These are phyloP conservation scores for Taphrorychus bicolor DNA, from an alignment of 2,888 invertebrate species.

Conservation along the genomic window DNA sequence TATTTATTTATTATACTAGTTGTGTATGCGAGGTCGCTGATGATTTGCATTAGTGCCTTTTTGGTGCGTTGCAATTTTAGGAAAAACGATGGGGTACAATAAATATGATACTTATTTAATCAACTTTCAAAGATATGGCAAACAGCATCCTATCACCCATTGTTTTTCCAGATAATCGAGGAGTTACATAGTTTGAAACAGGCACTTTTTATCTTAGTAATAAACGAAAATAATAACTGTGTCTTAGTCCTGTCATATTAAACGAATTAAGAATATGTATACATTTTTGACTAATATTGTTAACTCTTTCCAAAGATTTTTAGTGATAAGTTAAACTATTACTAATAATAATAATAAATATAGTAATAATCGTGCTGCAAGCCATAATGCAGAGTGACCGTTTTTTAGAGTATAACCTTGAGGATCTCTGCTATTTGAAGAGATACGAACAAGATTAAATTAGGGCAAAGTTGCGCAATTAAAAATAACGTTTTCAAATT, in stretches of 20 bases:
- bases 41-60: constrained; percentile 10
- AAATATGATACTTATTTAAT: neutral
- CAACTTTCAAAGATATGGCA: no score
- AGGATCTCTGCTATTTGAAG: no score
- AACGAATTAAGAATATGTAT: constrained; percentile 60
- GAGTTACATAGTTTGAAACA: neutral
- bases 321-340: constrained; percentile 54
- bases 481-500: no score
- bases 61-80: neutral
- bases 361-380: constrained; percentile 51
- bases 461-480: no score
- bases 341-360: constrained; percentile 49
- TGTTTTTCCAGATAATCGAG: neutral
- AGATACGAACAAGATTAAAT: no score
- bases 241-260: constrained; percentile 63
- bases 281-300: constrained; percentile 61
- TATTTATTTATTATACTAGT: no score
- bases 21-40: neutral
- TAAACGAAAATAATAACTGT: constrained; percentile 57
- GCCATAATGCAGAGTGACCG: no score
- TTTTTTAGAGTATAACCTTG: no score
- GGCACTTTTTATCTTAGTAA: constrained; percentile 46
- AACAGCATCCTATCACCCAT: no score
- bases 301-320: constrained; percentile 62
- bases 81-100: neutral